Conservation (phyloP, 1,140 invertebrate genomes). For the Drosophila kohkoa region DNA sequence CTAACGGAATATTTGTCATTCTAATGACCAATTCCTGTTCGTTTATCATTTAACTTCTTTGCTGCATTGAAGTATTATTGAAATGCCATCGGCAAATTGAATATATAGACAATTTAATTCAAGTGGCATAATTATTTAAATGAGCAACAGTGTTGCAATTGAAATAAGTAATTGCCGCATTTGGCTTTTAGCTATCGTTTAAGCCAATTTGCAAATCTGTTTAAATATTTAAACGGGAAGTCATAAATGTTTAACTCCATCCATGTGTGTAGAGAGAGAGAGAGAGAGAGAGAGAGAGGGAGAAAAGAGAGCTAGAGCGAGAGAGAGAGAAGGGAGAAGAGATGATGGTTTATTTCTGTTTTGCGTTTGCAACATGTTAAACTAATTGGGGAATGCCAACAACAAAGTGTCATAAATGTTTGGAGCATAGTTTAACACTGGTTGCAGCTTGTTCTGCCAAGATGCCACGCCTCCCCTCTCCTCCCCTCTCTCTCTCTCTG, state of each 20-base stretch:
- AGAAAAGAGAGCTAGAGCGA: too few relatives aligned
- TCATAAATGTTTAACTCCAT: slow-evolving; percentile 16
- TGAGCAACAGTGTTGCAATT: neutral
- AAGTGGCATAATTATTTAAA: neutral
- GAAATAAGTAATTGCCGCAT: neutral
- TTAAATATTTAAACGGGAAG: slow-evolving; percentile 27
- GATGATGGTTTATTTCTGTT: neutral
- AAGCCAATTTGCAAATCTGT: neutral
- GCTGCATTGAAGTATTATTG: neutral
- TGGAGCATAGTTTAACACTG: slow-evolving; percentile 49
- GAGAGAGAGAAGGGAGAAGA: neutral
- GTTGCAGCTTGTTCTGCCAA: slow-evolving; percentile 43
- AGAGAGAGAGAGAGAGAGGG: too few relatives aligned
- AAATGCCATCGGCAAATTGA: neutral
- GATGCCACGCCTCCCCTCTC: slow-evolving; percentile 12
- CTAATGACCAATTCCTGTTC: too few relatives aligned
- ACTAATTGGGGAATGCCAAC: slow-evolving; percentile 53
- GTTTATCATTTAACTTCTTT: too few relatives aligned
- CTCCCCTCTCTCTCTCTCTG: neutral
- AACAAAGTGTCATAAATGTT: slow-evolving; percentile 71
- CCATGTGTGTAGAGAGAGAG: neutral
- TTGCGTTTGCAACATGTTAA: slow-evolving; percentile 36
- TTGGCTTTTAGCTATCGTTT: slow-evolving; percentile 19
- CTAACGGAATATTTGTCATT: too few relatives aligned
- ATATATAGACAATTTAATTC: neutral